Conservation (phyloP, 2,113 vertebrate species). For the Tragelaphus buxtoni region DNA sequence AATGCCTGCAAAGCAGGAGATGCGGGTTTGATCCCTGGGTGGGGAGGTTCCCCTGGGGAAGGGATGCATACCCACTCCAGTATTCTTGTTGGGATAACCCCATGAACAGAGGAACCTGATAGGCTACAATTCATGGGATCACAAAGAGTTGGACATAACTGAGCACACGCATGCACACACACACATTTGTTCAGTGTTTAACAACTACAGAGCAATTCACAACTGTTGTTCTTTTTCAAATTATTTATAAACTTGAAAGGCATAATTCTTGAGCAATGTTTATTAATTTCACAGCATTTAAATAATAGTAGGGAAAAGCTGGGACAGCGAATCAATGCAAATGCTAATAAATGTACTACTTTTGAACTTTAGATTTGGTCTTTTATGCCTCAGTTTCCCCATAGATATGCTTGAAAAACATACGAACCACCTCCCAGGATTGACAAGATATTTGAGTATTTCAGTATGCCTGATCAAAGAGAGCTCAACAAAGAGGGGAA, state of each 20-base stretch:
- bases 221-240: background rate
- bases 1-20: background rate
- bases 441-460: slow-evolving; percentile 45
- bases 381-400: slow-evolving; percentile 41
- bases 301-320: background rate
- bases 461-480: slow-evolving; percentile 51
- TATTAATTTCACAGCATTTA: slow-evolving; percentile 3
- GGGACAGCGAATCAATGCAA: background rate
- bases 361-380: background rate
- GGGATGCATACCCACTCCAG: background rate
- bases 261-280: background rate
- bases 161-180: rapidly evolving
- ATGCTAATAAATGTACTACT: background rate
- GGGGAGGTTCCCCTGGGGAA: background rate
- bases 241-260: background rate
- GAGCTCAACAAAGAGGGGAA: slow-evolving; percentile 27
- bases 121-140: background rate
- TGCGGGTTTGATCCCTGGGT: background rate
- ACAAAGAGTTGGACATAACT: background rate
- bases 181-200: background rate
- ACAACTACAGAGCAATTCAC: background rate
- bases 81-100: background rate
- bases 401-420: background rate
- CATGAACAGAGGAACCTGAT: background rate
- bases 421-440: background rate